A percentile compares a stretch with the other conserved stretches of the same genome.
Evolutionary conservation across 2,797 vertebrate genomes (phyloP).

Genomic region (Bucorvus abyssinicus): DNA sequence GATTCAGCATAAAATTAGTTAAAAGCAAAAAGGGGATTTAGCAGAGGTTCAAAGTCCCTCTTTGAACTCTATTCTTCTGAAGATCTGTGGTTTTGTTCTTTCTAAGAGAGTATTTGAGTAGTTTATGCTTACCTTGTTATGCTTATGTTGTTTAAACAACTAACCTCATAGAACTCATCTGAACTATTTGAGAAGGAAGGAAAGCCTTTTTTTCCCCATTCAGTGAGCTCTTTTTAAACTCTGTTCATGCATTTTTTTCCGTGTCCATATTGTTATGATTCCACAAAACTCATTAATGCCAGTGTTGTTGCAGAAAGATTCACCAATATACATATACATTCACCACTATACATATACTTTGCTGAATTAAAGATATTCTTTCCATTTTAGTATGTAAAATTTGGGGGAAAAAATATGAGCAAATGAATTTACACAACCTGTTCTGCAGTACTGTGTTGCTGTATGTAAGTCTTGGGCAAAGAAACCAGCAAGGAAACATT

Average conservation of each 20-base stretch:
- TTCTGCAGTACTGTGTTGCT: neutral
- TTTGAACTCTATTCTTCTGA: neutral
- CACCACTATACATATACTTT: neutral
- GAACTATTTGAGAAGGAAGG: neutral
- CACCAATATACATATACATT: neutral
- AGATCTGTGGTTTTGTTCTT: neutral
- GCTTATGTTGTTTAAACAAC: neutral
- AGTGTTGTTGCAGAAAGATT: neutral
- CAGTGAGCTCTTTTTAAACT: neutral
- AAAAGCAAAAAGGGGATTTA: neutral
- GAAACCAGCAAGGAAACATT: neutral
- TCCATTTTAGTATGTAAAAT: neutral
- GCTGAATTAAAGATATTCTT: neutral
- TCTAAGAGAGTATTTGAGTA: neutral
- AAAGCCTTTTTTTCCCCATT: neutral
- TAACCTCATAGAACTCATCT: neutral
- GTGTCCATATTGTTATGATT: neutral
- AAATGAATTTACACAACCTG: neutral
- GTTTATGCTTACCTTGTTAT: neutral
- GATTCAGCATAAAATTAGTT: neutral
- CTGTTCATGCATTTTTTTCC: neutral
- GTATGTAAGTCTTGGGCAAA: neutral
- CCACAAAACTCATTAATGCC: neutral
- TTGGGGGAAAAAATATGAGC: neutral
- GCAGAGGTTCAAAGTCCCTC: neutral